Conservation (phyloP, 2,113 vertebrate genomes). For the Calidris pygmaea region DNA sequence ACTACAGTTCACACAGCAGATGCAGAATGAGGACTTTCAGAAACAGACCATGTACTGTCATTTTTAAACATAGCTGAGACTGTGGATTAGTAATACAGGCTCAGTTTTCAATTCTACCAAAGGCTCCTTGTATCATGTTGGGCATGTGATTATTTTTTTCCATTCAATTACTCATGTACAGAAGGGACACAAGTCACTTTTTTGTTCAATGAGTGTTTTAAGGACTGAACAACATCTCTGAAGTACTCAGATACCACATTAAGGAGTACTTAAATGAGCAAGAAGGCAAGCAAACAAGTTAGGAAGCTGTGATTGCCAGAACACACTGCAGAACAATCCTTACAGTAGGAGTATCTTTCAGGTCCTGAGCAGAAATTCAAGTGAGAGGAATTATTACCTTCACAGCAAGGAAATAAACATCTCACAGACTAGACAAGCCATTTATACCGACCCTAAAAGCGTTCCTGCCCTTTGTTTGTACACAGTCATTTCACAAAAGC, state of each 20-base stretch:
- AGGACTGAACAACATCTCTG: neutral
- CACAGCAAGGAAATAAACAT: neutral
- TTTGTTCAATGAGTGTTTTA: neutral
- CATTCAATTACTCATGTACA: neutral
- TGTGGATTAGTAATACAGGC: neutral
- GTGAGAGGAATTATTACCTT: neutral
- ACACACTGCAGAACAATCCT: neutral
- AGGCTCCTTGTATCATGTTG: neutral
- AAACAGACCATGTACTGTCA: neutral
- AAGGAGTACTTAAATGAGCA: neutral
- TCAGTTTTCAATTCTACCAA: neutral
- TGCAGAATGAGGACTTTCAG: neutral
- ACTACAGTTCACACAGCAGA: slow-evolving; percentile 33
- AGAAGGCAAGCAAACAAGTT: neutral
- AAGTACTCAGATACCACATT: neutral
- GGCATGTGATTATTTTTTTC: neutral
- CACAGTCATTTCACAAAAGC: neutral
- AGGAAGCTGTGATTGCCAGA: neutral
- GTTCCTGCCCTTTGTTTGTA: neutral
- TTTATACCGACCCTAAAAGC: neutral
- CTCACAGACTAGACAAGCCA: neutral
- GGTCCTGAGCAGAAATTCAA: neutral
- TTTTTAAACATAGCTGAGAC: neutral
- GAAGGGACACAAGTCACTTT: neutral
- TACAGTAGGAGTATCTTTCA: neutral